Evolutionary conservation across 2,113 vertebrate species (phyloP), one percentile per base, ranked within the genome.

Genomic region (Corythornis madagascariensis): DNA sequence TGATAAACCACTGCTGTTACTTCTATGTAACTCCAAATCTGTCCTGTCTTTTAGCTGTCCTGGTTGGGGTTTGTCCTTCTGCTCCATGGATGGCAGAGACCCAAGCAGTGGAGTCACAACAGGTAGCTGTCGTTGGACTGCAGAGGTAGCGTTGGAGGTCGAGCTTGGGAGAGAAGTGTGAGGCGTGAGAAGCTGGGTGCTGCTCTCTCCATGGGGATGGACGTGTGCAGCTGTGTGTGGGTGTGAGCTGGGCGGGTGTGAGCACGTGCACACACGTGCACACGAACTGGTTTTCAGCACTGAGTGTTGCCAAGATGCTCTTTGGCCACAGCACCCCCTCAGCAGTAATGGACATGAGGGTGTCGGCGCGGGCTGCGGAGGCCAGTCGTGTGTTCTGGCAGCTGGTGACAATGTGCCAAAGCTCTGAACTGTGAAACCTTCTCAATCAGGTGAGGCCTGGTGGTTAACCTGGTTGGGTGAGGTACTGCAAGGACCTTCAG

Each of bases 221-320:
- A 38, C 10, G 38, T 38, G 38, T 38, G 38, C 38, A 38, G 38
- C 38, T 38, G 38, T 38, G 38, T 38, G 38, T 38, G 38, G 38
- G 38, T 38, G 38, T 38, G 38, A 38, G 72, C 12, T 45, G 38
- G 35, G 31, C 55, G 43, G 20, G 9, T 31, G 60, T 38, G 65
- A 61, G 40, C 33, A 52, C 57, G 25, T 10, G 57, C 42, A 48
- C 60, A 79, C 65, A 35, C 40, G 29, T 91, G 75, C 83, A 85
- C 53, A 31, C 43, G 53, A 72, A n/a, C 86, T 73, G 40, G 35
- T 91, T 89, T 65, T 69, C 71, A 56, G 77, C 79, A 61, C 1
- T 48, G 56, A 82, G 53, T 18, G 43, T 72, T 88, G 79, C 74
- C 95, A 96, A 96, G 92, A 70, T 90, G 86, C 67, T 91, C 70